Percentiles rank a stretch among this genome's conserved stretches.
phyloP scores from a whole-genome alignment of 2,113 vertebrate species.

The Crocuta crocuta region DNA sequence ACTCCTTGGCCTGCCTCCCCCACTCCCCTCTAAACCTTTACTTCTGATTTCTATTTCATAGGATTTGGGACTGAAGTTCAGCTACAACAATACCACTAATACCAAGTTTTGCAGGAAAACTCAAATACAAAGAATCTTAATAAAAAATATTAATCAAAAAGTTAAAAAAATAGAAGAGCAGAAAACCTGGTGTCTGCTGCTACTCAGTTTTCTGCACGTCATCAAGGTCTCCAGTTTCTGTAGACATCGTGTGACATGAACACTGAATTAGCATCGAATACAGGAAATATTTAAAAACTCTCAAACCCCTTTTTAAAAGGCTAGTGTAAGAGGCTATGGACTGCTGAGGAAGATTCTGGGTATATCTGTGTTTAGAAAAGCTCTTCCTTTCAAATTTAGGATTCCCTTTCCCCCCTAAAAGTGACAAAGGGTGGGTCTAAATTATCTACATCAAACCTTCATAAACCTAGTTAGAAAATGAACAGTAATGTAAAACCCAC shows the following conservation, averaged over 20 bases:
- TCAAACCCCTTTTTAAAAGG: neutral
- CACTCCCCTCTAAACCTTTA: constrained; percentile 72
- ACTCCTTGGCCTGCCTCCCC: constrained; percentile 76
- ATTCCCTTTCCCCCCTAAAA: neutral
- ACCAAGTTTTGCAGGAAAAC: constrained; percentile 82
- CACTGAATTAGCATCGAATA: neutral
- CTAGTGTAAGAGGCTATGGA: neutral
- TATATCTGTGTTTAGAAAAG: neutral
- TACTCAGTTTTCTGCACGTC: neutral
- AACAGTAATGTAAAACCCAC: neutral
- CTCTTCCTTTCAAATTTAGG: constrained; percentile 13
- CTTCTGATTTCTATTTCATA: constrained; percentile 81
- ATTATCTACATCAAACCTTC: neutral
- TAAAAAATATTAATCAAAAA: constrained; percentile 87
- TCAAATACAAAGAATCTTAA: constrained; percentile 83
- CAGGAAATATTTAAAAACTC: neutral
- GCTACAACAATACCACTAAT: constrained; percentile 79
- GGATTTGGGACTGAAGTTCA: constrained; percentile 82
- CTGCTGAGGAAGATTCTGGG: neutral
- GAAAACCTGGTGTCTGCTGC: neutral
- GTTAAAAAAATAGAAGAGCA: constrained; percentile 56
- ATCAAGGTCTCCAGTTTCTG: neutral
- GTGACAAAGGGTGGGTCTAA: neutral
- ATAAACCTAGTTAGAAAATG: neutral
- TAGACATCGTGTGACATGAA: neutral